A percentile compares a stretch with the other conserved stretches of the same genome.
Conservation (phyloP, 2,888 invertebrate species). For the Tipula helvola region DNA sequence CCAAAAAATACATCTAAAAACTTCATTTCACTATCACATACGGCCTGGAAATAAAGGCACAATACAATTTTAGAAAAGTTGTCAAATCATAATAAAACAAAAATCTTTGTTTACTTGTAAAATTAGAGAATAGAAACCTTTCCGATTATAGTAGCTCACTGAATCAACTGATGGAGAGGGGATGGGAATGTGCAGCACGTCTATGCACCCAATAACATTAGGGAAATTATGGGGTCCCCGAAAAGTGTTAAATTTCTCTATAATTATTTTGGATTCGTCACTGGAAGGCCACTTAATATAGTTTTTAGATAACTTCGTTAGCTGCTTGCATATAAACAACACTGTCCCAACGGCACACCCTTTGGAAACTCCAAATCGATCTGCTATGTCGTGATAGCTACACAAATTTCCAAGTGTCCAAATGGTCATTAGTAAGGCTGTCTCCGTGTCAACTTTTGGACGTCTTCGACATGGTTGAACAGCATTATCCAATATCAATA, state of each 20-base stretch:
- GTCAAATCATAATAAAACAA: too few species aligned
- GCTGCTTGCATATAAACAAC: neutral
- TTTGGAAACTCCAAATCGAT: neutral
- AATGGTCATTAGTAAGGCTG: neutral
- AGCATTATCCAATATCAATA: neutral
- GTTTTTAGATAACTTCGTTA: neutral
- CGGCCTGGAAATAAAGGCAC: too few species aligned
- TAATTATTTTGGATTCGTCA: neutral
- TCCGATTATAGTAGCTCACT: neutral
- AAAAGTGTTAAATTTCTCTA: neutral
- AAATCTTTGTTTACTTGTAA: neutral
- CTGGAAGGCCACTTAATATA: neutral
- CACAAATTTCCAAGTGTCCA: neutral
- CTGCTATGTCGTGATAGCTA: neutral
- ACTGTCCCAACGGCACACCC: neutral
- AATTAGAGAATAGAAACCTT: neutral
- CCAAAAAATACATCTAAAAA: conserved; percentile 9
- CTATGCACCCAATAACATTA: neutral
- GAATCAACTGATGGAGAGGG: neutral
- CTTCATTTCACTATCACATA: conserved; percentile 9
- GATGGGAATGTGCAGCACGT: conserved; percentile 6
- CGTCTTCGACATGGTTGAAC: neutral
- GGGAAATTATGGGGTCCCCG: neutral
- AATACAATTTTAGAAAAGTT: too few species aligned
- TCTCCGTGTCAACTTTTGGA: neutral